Conservation (phyloP, 92 coral and sea anemone species). For the Epizoanthus fatuus region DNA sequence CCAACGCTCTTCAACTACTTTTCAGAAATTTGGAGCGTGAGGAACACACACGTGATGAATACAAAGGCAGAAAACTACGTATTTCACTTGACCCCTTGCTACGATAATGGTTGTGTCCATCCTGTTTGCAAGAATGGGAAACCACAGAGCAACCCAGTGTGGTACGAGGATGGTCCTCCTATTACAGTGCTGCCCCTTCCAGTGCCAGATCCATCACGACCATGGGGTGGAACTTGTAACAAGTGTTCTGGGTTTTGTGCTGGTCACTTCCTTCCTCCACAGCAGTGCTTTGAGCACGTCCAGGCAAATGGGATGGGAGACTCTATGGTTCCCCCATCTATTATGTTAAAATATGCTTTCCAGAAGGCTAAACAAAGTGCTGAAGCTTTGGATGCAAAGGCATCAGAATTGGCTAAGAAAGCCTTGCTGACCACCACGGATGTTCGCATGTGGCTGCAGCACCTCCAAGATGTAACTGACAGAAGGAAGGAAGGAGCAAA, state of each 20-base stretch:
- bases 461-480: conserved; percentile 55
- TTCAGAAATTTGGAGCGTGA: conserved; percentile 53
- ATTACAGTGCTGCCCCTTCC: conserved; percentile 48
- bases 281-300: conserved; percentile 47
- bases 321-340: conserved; percentile 54
- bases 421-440: conserved; percentile 50
- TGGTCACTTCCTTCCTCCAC: conserved; percentile 62
- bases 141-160: not conserved
- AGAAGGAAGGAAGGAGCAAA: conserved; percentile 62
- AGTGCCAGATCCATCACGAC: conserved; percentile 45
- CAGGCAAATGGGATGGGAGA: conserved; percentile 47
- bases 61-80: conserved; percentile 37
- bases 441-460: conserved; percentile 60
- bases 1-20: conserved; percentile 62
- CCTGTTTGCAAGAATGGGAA: conserved; percentile 46
- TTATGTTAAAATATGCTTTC: conserved; percentile 39
- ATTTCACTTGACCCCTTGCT: conserved; percentile 19
- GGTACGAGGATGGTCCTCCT: conserved; percentile 38
- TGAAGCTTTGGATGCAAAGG: conserved; percentile 23
- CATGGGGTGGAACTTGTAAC: conserved; percentile 66
- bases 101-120: conserved; percentile 29
- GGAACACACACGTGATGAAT: conserved; percentile 41
- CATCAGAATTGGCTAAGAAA: conserved; percentile 54
- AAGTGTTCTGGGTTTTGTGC: conserved; percentile 56
- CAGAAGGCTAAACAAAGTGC: conserved; percentile 33